Conservation (phyloP, 2,113 vertebrate species). For the Peromyscus maniculatus region DNA sequence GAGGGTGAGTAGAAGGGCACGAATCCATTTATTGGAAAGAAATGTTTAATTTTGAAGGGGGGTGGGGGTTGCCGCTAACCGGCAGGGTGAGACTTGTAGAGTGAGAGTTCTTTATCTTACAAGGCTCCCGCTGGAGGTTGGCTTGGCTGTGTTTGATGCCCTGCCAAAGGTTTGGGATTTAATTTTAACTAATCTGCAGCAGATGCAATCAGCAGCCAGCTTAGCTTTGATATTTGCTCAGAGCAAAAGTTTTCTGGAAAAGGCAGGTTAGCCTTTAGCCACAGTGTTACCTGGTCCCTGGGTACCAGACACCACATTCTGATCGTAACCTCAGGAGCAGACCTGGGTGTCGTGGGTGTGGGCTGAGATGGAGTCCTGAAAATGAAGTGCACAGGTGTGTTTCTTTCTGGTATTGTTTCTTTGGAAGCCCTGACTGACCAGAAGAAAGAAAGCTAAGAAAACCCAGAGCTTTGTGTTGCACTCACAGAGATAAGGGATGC, state of each 20-base stretch:
- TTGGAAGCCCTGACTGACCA: not conserved
- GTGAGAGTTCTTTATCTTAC: accelerated
- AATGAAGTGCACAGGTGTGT: not conserved
- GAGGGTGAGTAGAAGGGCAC: conserved; percentile 92
- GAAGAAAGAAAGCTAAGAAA: not conserved
- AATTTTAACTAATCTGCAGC: conserved; percentile 62
- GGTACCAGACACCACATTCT: not conserved
- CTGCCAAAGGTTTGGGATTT: conserved; percentile 54
- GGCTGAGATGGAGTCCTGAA: too few relatives aligned
- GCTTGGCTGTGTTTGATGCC: not conserved
- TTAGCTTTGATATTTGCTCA: conserved; percentile 58
- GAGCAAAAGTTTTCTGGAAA: conserved; percentile 61
- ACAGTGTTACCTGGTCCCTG: not conserved
- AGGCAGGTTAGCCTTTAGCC: conserved; percentile 42
- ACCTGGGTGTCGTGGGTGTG: not conserved
- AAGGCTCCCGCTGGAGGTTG: not conserved
- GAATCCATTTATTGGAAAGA: not conserved
- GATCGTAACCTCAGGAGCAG: not conserved
- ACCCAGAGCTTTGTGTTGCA: not conserved
- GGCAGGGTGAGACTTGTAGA: not conserved
- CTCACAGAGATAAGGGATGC: not conserved
- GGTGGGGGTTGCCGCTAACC: not conserved
- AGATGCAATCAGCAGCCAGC: not conserved
- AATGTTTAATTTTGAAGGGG: conserved; percentile 44
- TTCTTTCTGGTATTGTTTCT: not conserved